These are phyloP conservation scores for Apteryx owenii DNA, from an alignment of 2,113 vertebrate genomes.

Conservation along the genomic window DNA sequence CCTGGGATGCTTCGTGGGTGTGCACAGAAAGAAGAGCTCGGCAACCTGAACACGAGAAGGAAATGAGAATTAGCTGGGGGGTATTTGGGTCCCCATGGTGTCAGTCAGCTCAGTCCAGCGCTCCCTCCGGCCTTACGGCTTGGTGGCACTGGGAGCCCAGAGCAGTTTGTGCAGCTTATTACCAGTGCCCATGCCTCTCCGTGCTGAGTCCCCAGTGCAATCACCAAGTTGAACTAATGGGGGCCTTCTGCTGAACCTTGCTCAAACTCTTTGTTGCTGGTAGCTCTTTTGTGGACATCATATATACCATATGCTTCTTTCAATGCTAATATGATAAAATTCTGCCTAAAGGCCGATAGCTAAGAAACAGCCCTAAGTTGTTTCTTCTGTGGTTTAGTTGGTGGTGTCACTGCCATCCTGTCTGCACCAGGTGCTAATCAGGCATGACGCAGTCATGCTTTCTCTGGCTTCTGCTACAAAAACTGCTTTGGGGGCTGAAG, in stretches of 20 bases:
- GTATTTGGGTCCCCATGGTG: accelerated
- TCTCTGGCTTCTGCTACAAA: not conserved
- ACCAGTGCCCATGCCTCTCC: not conserved
- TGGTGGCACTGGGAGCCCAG: accelerated
- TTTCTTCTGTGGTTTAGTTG: not conserved
- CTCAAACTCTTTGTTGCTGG: accelerated
- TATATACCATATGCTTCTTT: not conserved
- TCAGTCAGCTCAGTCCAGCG: accelerated
- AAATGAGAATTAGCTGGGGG: not conserved
- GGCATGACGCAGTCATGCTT: no score
- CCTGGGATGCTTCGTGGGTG: accelerated
- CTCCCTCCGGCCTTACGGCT: not conserved
- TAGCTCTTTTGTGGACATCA: not conserved
- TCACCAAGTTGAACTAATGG: not conserved
- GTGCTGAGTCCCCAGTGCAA: accelerated
- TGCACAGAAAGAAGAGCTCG: not conserved
- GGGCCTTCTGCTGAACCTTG: accelerated
- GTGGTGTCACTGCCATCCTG: not conserved
- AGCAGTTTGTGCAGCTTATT: not conserved
- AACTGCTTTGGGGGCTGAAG: not conserved
- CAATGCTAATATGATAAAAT: not conserved
- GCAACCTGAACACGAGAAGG: not conserved
- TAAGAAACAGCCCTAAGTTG: not conserved
- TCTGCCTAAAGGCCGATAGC: not conserved
- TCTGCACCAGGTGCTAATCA: not conserved